phyloP scores from a whole-genome alignment of 2,888 invertebrate species.

The Tiliacea citrago region DNA sequence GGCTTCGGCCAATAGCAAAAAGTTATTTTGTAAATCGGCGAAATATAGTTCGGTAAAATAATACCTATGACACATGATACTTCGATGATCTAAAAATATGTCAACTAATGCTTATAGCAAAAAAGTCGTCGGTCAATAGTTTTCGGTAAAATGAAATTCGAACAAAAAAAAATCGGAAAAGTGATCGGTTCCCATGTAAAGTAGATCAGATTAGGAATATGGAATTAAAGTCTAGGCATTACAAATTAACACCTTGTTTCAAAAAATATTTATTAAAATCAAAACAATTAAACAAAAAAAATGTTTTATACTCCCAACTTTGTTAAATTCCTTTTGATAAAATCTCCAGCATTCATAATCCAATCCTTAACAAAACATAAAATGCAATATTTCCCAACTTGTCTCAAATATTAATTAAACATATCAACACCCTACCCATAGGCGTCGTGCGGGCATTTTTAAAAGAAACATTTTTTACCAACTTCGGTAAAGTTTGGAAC shows the following conservation, averaged over 20 bases:
- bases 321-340: neutral
- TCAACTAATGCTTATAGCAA: too few species aligned
- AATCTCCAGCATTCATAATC: neutral
- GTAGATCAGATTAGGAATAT: neutral
- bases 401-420: conserved; percentile 33
- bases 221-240: neutral
- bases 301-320: too few species aligned
- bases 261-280: neutral
- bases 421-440: conserved; percentile 52
- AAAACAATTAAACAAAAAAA: neutral
- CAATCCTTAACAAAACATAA: neutral
- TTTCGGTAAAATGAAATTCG: too few species aligned
- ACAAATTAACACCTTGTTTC: neutral
- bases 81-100: too few species aligned
- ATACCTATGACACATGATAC: too few species aligned
- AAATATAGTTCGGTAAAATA: too few species aligned
- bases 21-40: too few species aligned
- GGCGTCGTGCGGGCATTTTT: conserved; percentile 65
- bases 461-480: conserved; percentile 67
- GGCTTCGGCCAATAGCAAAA: too few species aligned
- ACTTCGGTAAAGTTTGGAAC: conserved; percentile 59
- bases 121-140: too few species aligned
- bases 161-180: too few species aligned
- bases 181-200: too few species aligned
- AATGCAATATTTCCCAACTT: neutral